Evolutionary conservation across 2,113 vertebrate species (phyloP), one percentile per base, ranked within the genome.

Genomic region (Crypturellus undulatus): DNA sequence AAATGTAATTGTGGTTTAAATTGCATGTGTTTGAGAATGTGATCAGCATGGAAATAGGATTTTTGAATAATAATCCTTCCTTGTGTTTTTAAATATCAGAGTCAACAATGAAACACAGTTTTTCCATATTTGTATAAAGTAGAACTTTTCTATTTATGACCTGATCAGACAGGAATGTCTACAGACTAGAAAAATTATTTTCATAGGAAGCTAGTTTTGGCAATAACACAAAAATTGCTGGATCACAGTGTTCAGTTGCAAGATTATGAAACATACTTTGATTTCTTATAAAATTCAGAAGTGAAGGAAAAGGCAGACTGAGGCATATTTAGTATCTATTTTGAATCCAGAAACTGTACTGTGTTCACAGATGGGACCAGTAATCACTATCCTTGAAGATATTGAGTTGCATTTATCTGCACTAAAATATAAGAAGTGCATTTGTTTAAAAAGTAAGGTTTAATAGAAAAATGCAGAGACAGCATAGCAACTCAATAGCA

Each of bases 1-100:
- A 79, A 91, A 87, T 79, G 26, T 69, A 91, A 79, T 82, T 73
- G 45, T 85, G 21, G 16, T 21, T 85, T 77, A 87, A 91, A 89
- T 32, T 79, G 28, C 5, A 65, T 21, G 16, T 73, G 43, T 59
- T 82, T 63, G 54, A 94, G 78, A 85, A 89, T 92, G 12, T 59
- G 49, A 87, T 70, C 63, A 67, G 40, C 43, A 82, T 42, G 79
- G 79, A 93, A 93, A 82, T 42, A 73, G 36, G n/a, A 47, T 54
- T 87, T 92, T 72, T 87, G 9, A 65, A 59, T 62, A 62, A 73
- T 82, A 72, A 54, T 93, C 24, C 47, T 86, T 81, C 8, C 15
- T 18, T 71, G 26, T 68, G 42, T 90, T 94, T 34, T 87, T 81
- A 92, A 87, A 79, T 81, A 71, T 64, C 43, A 64, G 25, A 22